Evolutionary conservation across 2,113 vertebrate genomes (phyloP).

Genomic region (Anthoscopus minutus): DNA sequence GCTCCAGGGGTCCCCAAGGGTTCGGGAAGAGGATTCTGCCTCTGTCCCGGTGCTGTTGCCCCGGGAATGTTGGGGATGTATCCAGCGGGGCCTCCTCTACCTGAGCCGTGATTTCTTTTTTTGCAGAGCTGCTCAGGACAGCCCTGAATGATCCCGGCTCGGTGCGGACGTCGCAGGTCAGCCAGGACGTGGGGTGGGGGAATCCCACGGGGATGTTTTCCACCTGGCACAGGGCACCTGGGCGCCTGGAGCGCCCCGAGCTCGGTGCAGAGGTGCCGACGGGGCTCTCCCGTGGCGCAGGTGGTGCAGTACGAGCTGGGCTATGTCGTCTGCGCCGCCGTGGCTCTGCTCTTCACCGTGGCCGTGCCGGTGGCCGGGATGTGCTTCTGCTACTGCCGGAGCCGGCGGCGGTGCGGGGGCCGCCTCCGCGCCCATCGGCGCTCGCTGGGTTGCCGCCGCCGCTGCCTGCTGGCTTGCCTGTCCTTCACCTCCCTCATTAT

Average conservation of each 20-base stretch:
- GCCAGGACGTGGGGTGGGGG: fast-evolving
- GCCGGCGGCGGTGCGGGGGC: constrained; percentile 45
- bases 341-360: constrained; percentile 70
- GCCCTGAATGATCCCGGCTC: constrained; percentile 60
- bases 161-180: constrained; percentile 64
- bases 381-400: constrained; percentile 70
- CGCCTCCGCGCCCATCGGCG: constrained; percentile 62
- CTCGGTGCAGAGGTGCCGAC: fast-evolving
- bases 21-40: neutral
- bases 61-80: neutral
- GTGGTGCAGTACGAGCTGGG: constrained; percentile 76
- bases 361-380: constrained; percentile 61
- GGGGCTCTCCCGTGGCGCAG: neutral
- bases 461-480: constrained; percentile 61
- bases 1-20: fast-evolving
- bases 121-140: constrained; percentile 64
- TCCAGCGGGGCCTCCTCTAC: neutral
- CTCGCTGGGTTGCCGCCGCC: constrained; percentile 53
- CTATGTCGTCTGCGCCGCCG: constrained; percentile 67
- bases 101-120: fast-evolving
- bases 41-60: fast-evolving
- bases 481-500: constrained; percentile 70
- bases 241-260: neutral
- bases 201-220: fast-evolving
- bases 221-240: fast-evolving